Conservation (phyloP, 1,140 invertebrate genomes). For the Acyrthosiphon pisum region DNA sequence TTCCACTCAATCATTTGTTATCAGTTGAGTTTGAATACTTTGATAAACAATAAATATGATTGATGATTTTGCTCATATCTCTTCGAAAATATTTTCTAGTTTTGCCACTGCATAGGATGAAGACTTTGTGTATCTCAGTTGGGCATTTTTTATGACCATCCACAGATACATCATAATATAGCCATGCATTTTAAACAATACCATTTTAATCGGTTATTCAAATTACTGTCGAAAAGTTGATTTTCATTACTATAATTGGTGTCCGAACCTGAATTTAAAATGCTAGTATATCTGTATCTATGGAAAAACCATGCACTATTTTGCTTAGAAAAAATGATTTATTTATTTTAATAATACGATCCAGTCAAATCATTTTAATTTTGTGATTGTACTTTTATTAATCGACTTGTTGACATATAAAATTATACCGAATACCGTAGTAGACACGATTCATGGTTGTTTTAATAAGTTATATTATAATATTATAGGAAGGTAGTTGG, state of each 20-base stretch:
- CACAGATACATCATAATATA: background rate
- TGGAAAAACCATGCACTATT: background rate
- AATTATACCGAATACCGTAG: background rate
- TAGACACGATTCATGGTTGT: background rate
- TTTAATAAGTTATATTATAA: too few species aligned
- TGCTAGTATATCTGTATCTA: background rate
- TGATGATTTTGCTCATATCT: background rate
- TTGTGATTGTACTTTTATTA: background rate
- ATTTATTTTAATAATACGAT: background rate
- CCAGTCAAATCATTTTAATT: background rate
- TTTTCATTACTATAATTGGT: background rate
- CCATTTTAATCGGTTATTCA: background rate
- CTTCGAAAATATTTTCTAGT: background rate
- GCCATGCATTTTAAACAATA: background rate
- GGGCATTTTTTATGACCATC: background rate
- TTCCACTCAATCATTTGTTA: background rate
- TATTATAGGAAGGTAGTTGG: background rate
- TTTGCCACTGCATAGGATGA: background rate
- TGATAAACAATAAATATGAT: background rate
- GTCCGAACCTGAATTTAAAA: background rate
- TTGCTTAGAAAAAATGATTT: background rate
- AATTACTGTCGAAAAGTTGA: background rate
- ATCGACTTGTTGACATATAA: background rate
- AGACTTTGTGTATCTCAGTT: background rate
- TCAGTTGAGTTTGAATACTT: background rate